Conservation (phyloP, 2,113 vertebrate species). For the Phocoena phocoena region DNA sequence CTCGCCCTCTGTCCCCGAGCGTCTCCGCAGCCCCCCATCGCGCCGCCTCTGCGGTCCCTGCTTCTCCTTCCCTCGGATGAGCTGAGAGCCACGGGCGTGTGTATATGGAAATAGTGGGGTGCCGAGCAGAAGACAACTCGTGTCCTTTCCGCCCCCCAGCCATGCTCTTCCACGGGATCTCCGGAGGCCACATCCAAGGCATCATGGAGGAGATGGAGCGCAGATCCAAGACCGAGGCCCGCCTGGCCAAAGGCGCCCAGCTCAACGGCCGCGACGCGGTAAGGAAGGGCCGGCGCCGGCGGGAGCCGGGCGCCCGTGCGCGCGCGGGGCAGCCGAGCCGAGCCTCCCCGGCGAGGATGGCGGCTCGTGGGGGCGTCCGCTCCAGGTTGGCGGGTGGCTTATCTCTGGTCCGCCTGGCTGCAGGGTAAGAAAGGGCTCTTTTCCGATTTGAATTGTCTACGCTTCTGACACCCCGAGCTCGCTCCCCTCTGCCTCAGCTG, state of each 20-base stretch:
- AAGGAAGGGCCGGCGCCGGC: constrained; percentile 84
- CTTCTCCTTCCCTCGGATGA: constrained; percentile 84
- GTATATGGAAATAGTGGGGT: constrained; percentile 99
- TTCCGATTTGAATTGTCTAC: not conserved
- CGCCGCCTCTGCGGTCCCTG: constrained; percentile 73
- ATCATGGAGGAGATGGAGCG: constrained; percentile 99
- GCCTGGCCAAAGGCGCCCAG: constrained; percentile 95
- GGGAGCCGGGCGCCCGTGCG: not conserved
- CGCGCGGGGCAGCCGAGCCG: not conserved
- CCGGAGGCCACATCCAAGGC: constrained; percentile 99
- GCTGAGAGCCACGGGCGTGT: constrained; percentile 89
- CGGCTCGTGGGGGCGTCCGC: not conserved
- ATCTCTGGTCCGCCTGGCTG: not conserved
- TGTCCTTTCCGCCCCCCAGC: constrained; percentile 98
- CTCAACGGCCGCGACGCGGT: constrained; percentile 99
- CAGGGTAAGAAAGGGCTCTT: not conserved
- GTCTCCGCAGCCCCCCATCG: constrained; percentile 60
- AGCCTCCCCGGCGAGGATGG: not conserved
- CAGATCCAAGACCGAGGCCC: constrained; percentile 95
- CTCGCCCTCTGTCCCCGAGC: constrained; percentile 1
- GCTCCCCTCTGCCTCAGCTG: not conserved
- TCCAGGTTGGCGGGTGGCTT: not conserved
- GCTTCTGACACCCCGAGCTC: not conserved
- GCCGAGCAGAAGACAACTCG: constrained; percentile 96
- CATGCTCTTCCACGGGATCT: constrained; percentile 99